A percentile compares a stretch with the other conserved stretches of the same genome.
Evolutionary conservation across 2,888 invertebrate genomes (phyloP).

Genomic region (Autographa gamma): DNA sequence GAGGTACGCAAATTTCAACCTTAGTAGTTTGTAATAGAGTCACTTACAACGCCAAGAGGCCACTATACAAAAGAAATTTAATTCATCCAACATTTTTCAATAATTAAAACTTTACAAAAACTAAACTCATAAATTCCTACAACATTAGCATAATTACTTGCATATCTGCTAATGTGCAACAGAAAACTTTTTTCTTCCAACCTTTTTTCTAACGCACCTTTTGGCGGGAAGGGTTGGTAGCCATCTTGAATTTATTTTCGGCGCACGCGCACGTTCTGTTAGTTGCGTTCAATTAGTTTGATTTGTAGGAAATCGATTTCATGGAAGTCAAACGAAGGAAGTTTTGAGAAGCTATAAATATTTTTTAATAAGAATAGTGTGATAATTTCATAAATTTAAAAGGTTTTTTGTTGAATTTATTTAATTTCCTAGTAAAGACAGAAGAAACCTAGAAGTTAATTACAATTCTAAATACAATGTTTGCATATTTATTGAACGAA

Average conservation of each 20-base stretch:
- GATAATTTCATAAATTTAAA: neutral
- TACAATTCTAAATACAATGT: neutral
- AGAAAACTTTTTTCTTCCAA: slow-evolving; percentile 25
- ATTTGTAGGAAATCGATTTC: slow-evolving; percentile 71
- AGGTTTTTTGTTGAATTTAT: no score
- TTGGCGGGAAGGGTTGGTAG: slow-evolving; percentile 70
- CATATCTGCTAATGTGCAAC: slow-evolving; percentile 72
- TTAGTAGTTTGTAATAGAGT: neutral
- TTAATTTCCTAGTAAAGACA: no score
- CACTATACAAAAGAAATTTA: neutral
- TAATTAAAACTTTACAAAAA: slow-evolving; percentile 14
- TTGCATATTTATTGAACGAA: neutral
- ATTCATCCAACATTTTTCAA: neutral
- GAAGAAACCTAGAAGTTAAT: neutral
- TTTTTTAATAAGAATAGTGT: neutral
- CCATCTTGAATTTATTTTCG: slow-evolving; percentile 79
- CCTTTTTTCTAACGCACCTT: slow-evolving; percentile 67
- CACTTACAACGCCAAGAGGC: neutral
- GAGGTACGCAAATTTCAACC: neutral
- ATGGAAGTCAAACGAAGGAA: slow-evolving; percentile 39
- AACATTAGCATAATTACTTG: slow-evolving; percentile 38
- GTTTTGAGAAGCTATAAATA: slow-evolving; percentile 29
- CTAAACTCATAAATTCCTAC: slow-evolving; percentile 25
- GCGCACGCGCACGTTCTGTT: slow-evolving; percentile 72
- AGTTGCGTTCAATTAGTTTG: slow-evolving; percentile 83